phyloP scores from a whole-genome alignment of 2,888 invertebrate genomes.

The Cybosia mesomella region DNA sequence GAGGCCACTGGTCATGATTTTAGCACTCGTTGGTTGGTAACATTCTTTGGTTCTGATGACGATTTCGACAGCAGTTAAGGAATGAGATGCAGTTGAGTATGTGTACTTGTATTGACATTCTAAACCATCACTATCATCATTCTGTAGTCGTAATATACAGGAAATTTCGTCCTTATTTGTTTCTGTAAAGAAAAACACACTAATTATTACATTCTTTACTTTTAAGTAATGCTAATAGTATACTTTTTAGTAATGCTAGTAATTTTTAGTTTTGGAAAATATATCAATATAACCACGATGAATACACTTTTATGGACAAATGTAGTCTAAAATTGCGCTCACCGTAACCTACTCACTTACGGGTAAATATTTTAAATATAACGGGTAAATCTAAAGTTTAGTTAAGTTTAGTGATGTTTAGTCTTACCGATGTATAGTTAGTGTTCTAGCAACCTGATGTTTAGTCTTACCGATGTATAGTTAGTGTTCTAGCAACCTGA shows the following conservation, averaged over 20 bases:
- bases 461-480: too few relatives aligned
- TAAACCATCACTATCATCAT: slow-evolving; percentile 56
- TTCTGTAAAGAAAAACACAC: slow-evolving; percentile 54
- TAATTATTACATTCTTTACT: neutral
- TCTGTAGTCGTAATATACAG: slow-evolving; percentile 68
- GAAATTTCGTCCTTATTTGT: slow-evolving; percentile 57
- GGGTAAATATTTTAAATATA: neutral
- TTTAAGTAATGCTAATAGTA: neutral
- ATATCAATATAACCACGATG: too few relatives aligned
- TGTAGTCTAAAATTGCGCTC: neutral
- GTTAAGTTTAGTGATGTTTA: too few relatives aligned
- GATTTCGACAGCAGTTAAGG: slow-evolving; percentile 71
- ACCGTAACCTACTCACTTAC: neutral
- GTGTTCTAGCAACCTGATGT: too few relatives aligned
- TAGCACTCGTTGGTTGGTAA: slow-evolving; percentile 71
- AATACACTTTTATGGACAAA: too few relatives aligned
- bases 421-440: too few relatives aligned
- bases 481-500: too few relatives aligned
- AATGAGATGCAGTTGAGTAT: slow-evolving; percentile 66
- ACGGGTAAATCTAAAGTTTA: neutral
- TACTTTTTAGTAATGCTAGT: too few relatives aligned
- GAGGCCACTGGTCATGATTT: slow-evolving; percentile 68
- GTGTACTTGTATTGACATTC: slow-evolving; percentile 80
- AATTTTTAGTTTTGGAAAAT: too few relatives aligned
- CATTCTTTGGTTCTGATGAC: slow-evolving; percentile 72